Evolutionary conservation across 64 coral and sea anemone genomes (phyloP).

Genomic region (Trachythela sp.): DNA sequence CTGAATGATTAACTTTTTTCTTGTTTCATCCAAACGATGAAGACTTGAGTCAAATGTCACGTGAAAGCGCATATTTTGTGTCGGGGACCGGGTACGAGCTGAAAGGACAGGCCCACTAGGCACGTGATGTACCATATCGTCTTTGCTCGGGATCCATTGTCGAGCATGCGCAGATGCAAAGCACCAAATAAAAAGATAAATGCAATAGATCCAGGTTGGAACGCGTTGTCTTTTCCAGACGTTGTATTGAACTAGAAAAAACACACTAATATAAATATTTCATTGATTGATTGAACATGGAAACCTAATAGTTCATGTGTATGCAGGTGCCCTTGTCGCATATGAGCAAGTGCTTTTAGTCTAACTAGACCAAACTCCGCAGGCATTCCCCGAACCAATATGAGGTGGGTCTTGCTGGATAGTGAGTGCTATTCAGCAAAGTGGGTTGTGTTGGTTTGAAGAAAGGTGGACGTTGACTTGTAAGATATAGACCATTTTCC

Average conservation of each 20-base stretch:
- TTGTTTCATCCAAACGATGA: constrained; percentile 30
- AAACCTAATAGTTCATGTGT: too few species aligned
- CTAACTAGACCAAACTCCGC: too few species aligned
- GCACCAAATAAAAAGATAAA: neutral
- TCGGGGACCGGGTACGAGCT: neutral
- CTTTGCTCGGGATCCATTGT: neutral
- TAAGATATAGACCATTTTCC: too few species aligned
- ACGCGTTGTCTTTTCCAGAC: neutral
- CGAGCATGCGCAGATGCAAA: neutral
- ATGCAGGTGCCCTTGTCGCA: too few species aligned
- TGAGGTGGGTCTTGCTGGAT: too few species aligned
- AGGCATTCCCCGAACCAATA: too few species aligned
- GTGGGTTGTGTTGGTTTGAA: too few species aligned
- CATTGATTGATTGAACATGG: too few species aligned
- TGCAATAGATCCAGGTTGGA: neutral
- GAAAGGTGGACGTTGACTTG: too few species aligned
- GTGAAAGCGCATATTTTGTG: constrained; percentile 80
- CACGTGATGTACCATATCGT: constrained; percentile 18
- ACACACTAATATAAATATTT: too few species aligned
- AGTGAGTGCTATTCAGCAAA: too few species aligned
- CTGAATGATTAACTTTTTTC: constrained; percentile 56
- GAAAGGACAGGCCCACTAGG: neutral
- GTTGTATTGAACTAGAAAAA: neutral
- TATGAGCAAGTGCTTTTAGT: too few species aligned
- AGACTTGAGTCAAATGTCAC: constrained; percentile 82